Base-by-base conservation (phyloP, 2,797 vertebrate genomes). In the Spheniscus humboldti region DNA sequence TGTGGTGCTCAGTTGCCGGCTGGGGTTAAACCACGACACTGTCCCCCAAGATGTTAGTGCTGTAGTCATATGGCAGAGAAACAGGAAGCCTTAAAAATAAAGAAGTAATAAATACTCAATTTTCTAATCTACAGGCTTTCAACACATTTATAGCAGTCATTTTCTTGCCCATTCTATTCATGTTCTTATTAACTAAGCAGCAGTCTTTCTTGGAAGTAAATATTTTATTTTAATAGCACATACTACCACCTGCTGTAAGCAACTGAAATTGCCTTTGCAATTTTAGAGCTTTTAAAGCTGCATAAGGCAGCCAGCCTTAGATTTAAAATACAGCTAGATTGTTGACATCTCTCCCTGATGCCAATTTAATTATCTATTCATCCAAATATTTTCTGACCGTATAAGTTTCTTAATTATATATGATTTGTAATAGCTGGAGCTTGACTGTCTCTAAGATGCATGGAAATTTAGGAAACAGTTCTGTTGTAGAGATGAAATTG, bases 221-320 rank as follows among this genome's bases (percentile, higher is more conserved):
- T 92, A 92, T 90, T 93, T 93, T 73, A 93, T 96, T 96, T 92
- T 94, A 92, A 96, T 94, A 73, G 87, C 89, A 91, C 57, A 91
- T 94, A 92, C 97, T 97, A 96, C 97, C 98, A 97, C 94, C 98
- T 98, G 91, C 97, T 97, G 98, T 96, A 86, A 43, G 19, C 18
- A 66, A 63, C 5, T 48, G 90, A 86, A 92, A 96, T 71, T 93
- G 73, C 73, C 33, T 69, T 75, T 37, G 27, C 30, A 47, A 7
- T 74, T 80, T 9, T 52, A 81, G 30, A 53, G 57, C 19, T 83
- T 74, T 39, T 53, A 69, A 59, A 69, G 5, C 85, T 85, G 25
- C 23, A 4, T 19, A 69, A 63, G 37, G 50, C 47, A 91, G 63
- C n/a, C n/a, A 75, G 19, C 11, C 63, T 92, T 56, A 47, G 43